These are phyloP conservation scores for Bubo scandiacus DNA, from an alignment of 2,113 vertebrate genomes.

Conservation along the genomic window DNA sequence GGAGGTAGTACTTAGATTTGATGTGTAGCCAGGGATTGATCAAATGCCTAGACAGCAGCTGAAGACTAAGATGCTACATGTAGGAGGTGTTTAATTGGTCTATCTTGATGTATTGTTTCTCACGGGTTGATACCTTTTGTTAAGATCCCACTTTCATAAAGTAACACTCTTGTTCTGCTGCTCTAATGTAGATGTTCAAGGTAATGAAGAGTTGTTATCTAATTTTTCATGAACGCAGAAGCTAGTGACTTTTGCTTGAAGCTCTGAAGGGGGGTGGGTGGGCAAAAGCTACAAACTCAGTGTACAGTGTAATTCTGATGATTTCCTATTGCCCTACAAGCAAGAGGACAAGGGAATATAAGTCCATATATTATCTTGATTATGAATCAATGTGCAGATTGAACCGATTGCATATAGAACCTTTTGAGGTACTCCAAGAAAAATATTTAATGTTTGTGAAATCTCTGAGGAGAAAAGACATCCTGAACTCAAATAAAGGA, in stretches of 20 bases:
- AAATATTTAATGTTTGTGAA: not conserved
- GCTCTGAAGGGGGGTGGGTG: not conserved
- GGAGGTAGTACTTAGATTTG: not conserved
- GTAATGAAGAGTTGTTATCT: not conserved
- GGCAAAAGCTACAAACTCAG: not conserved
- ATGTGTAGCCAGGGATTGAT: not conserved
- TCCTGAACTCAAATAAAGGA: not conserved
- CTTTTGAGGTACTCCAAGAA: not conserved
- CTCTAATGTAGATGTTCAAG: not conserved
- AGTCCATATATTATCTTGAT: not conserved
- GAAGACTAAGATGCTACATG: not conserved
- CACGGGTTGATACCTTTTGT: not conserved
- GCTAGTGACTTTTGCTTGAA: not conserved
- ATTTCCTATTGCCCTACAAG: not conserved
- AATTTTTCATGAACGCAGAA: not conserved
- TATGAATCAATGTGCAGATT: not conserved
- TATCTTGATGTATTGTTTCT: not conserved
- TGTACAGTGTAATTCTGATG: not conserved
- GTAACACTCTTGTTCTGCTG: not conserved
- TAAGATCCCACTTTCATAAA: not conserved
- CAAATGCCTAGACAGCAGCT: not conserved
- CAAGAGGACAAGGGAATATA: not conserved
- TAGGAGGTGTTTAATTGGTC: not conserved
- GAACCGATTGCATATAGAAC: rapidly evolving
- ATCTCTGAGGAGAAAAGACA: not conserved